A percentile compares a stretch with the other conserved stretches of the same genome.
Evolutionary conservation across 2,797 vertebrate species (phyloP).

Genomic region (Fringilla coelebs): DNA sequence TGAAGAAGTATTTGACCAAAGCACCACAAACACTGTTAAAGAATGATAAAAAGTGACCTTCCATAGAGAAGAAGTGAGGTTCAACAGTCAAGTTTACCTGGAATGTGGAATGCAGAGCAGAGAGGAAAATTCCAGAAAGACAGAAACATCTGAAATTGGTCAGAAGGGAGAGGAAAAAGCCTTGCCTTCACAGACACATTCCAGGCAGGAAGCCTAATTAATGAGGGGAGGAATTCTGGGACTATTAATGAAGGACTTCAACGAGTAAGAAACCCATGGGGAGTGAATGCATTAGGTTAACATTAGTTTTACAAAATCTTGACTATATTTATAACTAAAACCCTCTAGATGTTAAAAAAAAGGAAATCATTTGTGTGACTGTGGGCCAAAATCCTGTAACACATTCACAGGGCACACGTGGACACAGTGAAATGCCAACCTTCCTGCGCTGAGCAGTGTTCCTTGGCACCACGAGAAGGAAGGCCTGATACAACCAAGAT

Average conservation of each 20-base stretch:
- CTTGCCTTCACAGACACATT: background rate
- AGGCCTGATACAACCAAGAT: background rate
- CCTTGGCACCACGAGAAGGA: conserved; percentile 4
- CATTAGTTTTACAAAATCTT: conserved; percentile 58
- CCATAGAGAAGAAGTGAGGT: accelerated
- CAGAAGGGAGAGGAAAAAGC: background rate
- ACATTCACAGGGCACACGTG: background rate
- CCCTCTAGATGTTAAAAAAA: background rate
- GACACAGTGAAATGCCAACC: background rate
- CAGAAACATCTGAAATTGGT: background rate
- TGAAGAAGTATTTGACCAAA: background rate
- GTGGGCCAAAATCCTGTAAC: background rate
- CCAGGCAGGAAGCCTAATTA: conserved; percentile 19
- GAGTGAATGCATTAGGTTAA: conserved; percentile 56
- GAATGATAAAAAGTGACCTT: background rate
- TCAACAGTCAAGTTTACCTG: background rate
- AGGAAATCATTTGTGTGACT: background rate
- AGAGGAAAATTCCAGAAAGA: background rate
- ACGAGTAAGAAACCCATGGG: conserved; percentile 63
- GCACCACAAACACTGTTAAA: background rate
- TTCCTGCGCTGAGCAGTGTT: background rate
- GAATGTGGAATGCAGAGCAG: background rate
- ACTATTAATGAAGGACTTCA: conserved; percentile 62
- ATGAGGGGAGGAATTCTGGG: conserved; percentile 62
- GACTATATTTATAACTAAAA: conserved; percentile 11